Conservation (phyloP, 2,888 invertebrate genomes). For the Drosophila neonasuta region DNA sequence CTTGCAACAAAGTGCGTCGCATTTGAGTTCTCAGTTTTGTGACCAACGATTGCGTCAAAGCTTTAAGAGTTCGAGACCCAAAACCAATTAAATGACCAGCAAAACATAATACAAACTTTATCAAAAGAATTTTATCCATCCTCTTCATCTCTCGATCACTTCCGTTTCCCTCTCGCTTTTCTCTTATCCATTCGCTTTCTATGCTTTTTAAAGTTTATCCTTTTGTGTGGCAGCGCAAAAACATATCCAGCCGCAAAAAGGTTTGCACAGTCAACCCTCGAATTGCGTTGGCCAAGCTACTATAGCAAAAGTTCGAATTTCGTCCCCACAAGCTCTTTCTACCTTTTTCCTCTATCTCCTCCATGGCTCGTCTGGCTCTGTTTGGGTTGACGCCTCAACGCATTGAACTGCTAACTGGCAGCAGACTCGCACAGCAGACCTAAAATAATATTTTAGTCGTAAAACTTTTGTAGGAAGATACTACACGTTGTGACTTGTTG, state of each 20-base stretch:
- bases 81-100: slow-evolving; percentile 58
- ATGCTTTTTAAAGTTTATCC: slow-evolving; percentile 26
- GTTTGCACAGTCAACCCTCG: slow-evolving; percentile 23
- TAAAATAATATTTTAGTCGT: slow-evolving; percentile 46
- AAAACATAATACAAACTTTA: slow-evolving; percentile 51
- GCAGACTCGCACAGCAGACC: slow-evolving; percentile 5
- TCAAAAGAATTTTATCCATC: slow-evolving; percentile 24
- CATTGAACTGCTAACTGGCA: slow-evolving; percentile 20
- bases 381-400: slow-evolving; percentile 3
- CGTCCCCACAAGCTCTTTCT: neutral
- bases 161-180: neutral
- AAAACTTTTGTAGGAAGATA: slow-evolving; percentile 16
- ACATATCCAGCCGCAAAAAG: slow-evolving; percentile 35
- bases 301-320: slow-evolving; percentile 22
- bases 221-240: slow-evolving; percentile 20
- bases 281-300: slow-evolving; percentile 16
- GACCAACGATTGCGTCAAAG: slow-evolving; percentile 11
- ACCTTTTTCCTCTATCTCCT: neutral
- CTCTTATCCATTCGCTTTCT: neutral
- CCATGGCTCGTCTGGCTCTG: neutral
- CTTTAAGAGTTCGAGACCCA: slow-evolving; percentile 14
- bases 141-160: neutral
- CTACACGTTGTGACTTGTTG: slow-evolving; percentile 59
- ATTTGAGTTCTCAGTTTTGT: slow-evolving; percentile 20
- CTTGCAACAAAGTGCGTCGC: slow-evolving; percentile 30